These are phyloP conservation scores for Creontiades dilutus DNA, from an alignment of 2,888 invertebrate genomes.

Conservation along the genomic window DNA sequence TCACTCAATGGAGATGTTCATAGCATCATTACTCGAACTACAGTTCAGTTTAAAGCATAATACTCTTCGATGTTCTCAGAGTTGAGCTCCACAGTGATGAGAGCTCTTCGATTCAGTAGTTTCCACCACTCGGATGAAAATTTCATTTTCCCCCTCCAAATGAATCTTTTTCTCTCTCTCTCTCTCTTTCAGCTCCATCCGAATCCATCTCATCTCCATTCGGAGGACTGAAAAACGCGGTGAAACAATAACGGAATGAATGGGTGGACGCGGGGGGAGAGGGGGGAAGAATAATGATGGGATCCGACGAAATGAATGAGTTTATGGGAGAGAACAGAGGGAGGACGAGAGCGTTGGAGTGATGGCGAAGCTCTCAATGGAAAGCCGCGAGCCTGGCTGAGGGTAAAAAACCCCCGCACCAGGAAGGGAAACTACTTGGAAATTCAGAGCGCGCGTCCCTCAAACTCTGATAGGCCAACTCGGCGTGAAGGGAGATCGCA, in stretches of 20 bases:
- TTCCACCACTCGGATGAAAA: neutral
- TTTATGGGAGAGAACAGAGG: neutral
- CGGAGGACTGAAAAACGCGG: neutral
- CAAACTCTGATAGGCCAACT: slow-evolving; percentile 1
- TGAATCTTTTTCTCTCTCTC: no score
- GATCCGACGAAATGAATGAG: slow-evolving; percentile 2
- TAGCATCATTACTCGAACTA: no score
- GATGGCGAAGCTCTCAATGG: neutral
- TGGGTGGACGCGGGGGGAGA: neutral
- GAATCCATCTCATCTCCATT: neutral
- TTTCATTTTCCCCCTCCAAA: neutral
- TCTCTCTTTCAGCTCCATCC: neutral
- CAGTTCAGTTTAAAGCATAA: no score
- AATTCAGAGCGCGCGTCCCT: neutral
- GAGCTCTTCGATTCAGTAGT: neutral
- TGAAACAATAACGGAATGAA: slow-evolving; percentile 35
- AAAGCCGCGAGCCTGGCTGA: neutral
- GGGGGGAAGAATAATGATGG: slow-evolving; percentile 14
- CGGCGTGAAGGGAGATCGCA: neutral
- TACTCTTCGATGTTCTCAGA: no score
- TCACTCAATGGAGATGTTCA: no score
- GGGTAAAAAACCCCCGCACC: slow-evolving; percentile 10
- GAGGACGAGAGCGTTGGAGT: neutral
- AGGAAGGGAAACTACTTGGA: neutral
- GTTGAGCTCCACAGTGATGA: neutral